These are phyloP conservation scores for Tillus elongatus DNA, from an alignment of 2,888 invertebrate genomes.

Conservation along the genomic window DNA sequence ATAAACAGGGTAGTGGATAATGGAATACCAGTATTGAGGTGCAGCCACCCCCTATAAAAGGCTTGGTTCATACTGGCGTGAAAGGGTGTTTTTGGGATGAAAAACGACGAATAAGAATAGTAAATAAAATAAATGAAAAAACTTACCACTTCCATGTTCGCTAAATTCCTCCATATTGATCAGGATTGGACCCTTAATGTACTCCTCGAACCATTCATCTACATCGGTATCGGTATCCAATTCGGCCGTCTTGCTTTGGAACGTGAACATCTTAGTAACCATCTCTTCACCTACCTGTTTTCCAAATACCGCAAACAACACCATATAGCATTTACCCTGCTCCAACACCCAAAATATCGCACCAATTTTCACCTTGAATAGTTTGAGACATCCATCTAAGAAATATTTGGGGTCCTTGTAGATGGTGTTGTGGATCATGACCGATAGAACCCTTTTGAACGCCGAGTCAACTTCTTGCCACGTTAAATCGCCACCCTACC, in stretches of 20 bases:
- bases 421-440: background rate
- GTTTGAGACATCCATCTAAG: background rate
- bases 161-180: background rate
- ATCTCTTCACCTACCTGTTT: background rate
- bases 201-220: background rate
- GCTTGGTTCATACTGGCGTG: no score
- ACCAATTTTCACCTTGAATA: background rate
- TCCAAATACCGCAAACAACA: background rate
- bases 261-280: background rate
- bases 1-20: no score
- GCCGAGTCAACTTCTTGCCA: no score
- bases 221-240: background rate
- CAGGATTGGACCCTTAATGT: background rate
- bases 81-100: no score
- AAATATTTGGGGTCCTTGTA: background rate
- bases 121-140: no score
- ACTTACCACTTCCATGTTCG: slow-evolving; percentile 2
- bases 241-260: slow-evolving; percentile 3
- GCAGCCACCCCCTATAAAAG: no score
- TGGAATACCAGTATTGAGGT: no score
- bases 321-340: background rate
- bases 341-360: background rate
- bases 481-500: no score
- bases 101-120: no score
- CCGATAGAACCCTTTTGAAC: background rate